Percentiles rank a stretch among this genome's conserved stretches.
These are phyloP conservation scores for Chelonus insularis DNA, from an alignment of 1,140 invertebrate species.

Conservation along the genomic window DNA sequence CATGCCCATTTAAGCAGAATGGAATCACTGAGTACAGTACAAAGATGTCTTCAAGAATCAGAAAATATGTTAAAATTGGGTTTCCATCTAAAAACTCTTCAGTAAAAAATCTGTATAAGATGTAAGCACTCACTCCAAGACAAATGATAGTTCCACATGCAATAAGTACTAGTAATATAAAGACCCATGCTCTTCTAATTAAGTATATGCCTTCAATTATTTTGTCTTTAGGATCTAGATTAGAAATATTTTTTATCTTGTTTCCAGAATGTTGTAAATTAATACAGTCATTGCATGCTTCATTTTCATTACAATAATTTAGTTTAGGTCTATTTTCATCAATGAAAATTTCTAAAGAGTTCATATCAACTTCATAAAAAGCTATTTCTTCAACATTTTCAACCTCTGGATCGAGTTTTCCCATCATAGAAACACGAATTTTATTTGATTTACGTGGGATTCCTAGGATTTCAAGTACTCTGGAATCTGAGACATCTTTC, in stretches of 20 bases:
- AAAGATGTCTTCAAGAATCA: conserved; percentile 59
- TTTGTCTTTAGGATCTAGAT: background rate
- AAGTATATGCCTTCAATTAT: conserved; percentile 31
- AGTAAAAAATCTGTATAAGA: conserved; percentile 59
- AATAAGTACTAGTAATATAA: conserved; percentile 57
- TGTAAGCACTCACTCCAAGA: conserved; percentile 57
- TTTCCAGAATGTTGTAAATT: conserved; percentile 40
- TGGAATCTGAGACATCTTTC: conserved; percentile 34
- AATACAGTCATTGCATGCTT: conserved; percentile 42
- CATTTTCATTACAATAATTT: conserved; percentile 40
- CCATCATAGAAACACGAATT: conserved; percentile 37
- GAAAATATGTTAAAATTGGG: conserved; percentile 59
- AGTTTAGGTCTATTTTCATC: conserved; percentile 32
- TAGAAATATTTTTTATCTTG: background rate
- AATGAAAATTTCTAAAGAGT: conserved; percentile 27
- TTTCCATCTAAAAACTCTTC: conserved; percentile 63
- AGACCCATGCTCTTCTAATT: conserved; percentile 55
- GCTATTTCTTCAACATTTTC: conserved; percentile 34
- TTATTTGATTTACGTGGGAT: conserved; percentile 39
- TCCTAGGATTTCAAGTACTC: conserved; percentile 44
- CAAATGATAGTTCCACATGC: conserved; percentile 56
- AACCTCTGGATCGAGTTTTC: conserved; percentile 28
- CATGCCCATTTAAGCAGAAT: conserved; percentile 59
- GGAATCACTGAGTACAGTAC: conserved; percentile 61
- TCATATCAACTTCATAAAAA: conserved; percentile 35